Evolutionary conservation across 2,888 invertebrate species (phyloP).

Genomic region (Tachystola acroxantha): DNA sequence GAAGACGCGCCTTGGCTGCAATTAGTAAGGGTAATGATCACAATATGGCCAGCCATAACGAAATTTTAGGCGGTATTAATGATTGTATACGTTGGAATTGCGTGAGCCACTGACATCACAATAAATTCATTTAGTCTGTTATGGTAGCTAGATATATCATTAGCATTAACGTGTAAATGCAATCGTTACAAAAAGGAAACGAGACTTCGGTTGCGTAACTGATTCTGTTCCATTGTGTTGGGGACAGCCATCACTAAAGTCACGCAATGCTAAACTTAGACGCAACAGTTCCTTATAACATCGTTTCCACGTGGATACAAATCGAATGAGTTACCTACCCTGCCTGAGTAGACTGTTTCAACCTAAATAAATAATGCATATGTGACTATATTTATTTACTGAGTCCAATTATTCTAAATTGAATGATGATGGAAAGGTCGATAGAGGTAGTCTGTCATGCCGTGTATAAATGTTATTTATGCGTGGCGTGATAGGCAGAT

Average conservation of each 20-base stretch:
- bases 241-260: conserved; percentile 23
- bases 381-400: too few species aligned
- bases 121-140: conserved; percentile 39
- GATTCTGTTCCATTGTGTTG: conserved; percentile 32
- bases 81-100: conserved; percentile 23
- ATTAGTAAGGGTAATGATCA: conserved; percentile 32
- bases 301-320: background rate
- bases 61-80: conserved; percentile 18
- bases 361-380: too few species aligned
- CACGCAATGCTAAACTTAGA: conserved; percentile 33
- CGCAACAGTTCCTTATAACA: background rate
- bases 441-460: too few species aligned
- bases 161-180: conserved; percentile 40
- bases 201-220: conserved; percentile 33
- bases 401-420: too few species aligned
- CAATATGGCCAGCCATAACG: conserved; percentile 27
- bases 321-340: too few species aligned
- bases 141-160: conserved; percentile 24
- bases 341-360: too few species aligned
- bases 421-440: too few species aligned
- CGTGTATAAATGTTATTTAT: too few species aligned
- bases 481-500: too few species aligned
- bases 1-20: conserved; percentile 17
- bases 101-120: conserved; percentile 33
- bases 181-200: conserved; percentile 40